These are phyloP conservation scores for Agapostemon virescens DNA, from an alignment of 2,888 invertebrate species.

Conservation along the genomic window DNA sequence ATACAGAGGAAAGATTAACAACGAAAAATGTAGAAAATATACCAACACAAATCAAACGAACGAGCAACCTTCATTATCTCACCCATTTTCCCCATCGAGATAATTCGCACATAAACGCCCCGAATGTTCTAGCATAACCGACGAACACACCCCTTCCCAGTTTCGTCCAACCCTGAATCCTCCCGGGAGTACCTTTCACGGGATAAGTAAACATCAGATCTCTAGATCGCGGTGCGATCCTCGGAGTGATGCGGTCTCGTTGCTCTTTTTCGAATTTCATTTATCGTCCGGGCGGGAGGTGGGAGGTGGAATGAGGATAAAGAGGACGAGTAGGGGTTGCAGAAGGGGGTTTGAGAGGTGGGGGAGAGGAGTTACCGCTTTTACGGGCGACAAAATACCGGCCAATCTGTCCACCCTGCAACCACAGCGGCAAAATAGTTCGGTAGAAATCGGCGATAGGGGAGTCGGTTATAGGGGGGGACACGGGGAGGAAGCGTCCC, in stretches of 20 bases:
- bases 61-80: background rate
- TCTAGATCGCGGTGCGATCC: background rate
- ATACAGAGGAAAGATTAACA: background rate
- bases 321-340: background rate
- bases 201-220: background rate
- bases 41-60: background rate
- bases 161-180: background rate
- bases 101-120: background rate
- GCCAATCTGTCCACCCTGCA: constrained; percentile 75
- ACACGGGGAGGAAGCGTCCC: constrained; percentile 25
- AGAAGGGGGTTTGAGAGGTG: background rate
- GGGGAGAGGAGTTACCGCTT: constrained; percentile 57
- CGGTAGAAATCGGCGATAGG: constrained; percentile 73
- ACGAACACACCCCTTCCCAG: background rate
- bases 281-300: constrained; percentile 40
- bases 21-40: background rate
- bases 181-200: background rate
- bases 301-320: background rate
- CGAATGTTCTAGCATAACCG: background rate
- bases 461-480: constrained; percentile 57
- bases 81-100: background rate
- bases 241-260: constrained; percentile 32
- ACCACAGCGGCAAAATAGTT: constrained; percentile 76
- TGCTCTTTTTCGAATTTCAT: constrained; percentile 59
- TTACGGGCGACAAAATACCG: constrained; percentile 78